phyloP scores from a whole-genome alignment of 2,113 vertebrate genomes.

The Epinephelus lanceolatus region DNA sequence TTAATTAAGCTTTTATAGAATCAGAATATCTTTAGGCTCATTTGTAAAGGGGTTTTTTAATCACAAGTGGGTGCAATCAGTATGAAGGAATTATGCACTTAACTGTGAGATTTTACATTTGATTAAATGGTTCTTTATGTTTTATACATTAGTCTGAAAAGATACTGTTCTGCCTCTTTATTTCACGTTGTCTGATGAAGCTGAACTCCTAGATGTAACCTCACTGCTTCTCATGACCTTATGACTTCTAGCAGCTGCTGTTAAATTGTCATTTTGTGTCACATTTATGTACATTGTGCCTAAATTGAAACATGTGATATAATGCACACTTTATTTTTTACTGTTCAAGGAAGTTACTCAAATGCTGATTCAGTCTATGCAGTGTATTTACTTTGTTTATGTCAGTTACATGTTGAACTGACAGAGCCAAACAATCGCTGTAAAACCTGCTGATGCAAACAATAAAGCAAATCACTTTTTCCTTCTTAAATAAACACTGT shows the following conservation, averaged over 20 bases:
- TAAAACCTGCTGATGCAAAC: conserved; percentile 58
- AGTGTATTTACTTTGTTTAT: not conserved
- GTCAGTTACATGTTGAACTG: not conserved
- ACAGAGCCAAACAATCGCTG: not conserved
- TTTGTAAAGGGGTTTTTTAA: not conserved
- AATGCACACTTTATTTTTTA: not conserved
- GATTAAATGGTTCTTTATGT: conserved; percentile 1
- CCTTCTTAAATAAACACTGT: conserved; percentile 21
- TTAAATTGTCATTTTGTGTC: not conserved
- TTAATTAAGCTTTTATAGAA: conserved; percentile 34
- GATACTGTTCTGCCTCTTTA: not conserved
- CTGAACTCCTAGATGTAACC: not conserved
- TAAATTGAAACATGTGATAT: conserved; percentile 11
- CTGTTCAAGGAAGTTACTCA: not conserved
- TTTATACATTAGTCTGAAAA: conserved; percentile 8
- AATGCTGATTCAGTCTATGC: not conserved
- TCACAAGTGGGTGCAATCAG: conserved; percentile 20
- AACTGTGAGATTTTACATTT: conserved; percentile 2
- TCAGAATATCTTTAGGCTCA: not conserved
- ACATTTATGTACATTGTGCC: conserved; percentile 7
- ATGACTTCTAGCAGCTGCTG: not conserved
- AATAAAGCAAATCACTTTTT: conserved; percentile 60
- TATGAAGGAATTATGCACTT: not conserved
- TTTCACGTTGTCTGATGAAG: not conserved
- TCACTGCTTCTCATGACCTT: not conserved